Base-by-base conservation (phyloP, 2,113 vertebrate genomes). In the Theristicus caerulescens region DNA sequence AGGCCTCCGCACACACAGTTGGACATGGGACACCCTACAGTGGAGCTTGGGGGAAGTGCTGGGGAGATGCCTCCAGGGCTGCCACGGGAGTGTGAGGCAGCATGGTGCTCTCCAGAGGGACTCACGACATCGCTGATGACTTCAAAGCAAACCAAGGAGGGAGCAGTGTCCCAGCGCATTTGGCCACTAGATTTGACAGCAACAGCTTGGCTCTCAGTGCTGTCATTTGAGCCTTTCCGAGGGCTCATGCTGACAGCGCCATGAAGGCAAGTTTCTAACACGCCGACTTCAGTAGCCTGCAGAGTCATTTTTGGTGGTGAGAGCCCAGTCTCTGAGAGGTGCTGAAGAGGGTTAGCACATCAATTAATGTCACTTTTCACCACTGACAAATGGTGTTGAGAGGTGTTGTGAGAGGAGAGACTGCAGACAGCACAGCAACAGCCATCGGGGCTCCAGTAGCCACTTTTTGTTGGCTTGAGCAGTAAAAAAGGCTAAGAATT, bases 331-430 rank as follows among this genome's bases (percentile, higher is more conserved):
- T 93, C 83, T 3, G 19, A 80, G 46, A 83, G 69, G 40, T 49
- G 62, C 32, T 80, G 55, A 55, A 88, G 57, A 93, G n/a, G 65
- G 42, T 34, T 91, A 88, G 72, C 64, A 87, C 64, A 93, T 2
- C 46, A 95, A 82, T 84, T 82, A 71, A 47, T 24, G 52, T 49
- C 61, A 72, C 85, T 62, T 96, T 92, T 83, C 62, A 51, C 69
- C 69, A 65, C 64, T 40, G 49, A 90, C 3, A 24, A 84, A 84
- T 0, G 3, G 24, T 57, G 57, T 29, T 87, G 73, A 83, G 78
- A 74, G 49, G 20, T 67, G 79, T 52, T 66, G 27, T 3, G 3
- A 82, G 55, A 86, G 51, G 46, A 55, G 18, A 69, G 38, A 32
- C 58, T 81, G 65, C 78, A 95, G 94, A 54, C 4, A 21, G 36